Evolutionary conservation across 2,888 invertebrate species (phyloP).

Genomic region (Dryococelus australis): DNA sequence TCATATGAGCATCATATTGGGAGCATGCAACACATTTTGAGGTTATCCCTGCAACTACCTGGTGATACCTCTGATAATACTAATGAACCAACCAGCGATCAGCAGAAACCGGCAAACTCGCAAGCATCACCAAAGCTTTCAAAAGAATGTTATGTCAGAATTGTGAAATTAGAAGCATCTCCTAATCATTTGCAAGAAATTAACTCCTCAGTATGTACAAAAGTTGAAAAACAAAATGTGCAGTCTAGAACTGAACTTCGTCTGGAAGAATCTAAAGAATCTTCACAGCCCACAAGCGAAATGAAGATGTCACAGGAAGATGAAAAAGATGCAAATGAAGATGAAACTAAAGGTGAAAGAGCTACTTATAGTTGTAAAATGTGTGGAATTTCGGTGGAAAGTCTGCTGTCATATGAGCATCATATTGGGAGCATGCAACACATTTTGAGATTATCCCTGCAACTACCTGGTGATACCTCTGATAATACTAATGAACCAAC

Average conservation of each 20-base stretch:
- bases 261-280: background rate
- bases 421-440: background rate
- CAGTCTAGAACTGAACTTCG: too few relatives aligned
- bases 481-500: background rate
- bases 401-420: background rate
- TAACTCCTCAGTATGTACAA: too few relatives aligned
- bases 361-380: background rate
- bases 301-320: background rate
- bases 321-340: background rate
- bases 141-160: too few relatives aligned
- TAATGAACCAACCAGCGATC: background rate
- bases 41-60: background rate
- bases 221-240: too few relatives aligned
- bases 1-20: background rate
- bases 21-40: background rate
- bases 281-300: background rate
- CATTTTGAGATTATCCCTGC: background rate
- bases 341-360: background rate
- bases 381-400: background rate
- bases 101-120: background rate
- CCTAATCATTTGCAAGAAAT: too few relatives aligned
- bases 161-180: too few relatives aligned
- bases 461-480: background rate
- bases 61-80: background rate
- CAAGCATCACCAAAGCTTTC: too few relatives aligned